phyloP scores from a whole-genome alignment of 2,888 invertebrate genomes.

The Pachymerium ferrugineum region DNA sequence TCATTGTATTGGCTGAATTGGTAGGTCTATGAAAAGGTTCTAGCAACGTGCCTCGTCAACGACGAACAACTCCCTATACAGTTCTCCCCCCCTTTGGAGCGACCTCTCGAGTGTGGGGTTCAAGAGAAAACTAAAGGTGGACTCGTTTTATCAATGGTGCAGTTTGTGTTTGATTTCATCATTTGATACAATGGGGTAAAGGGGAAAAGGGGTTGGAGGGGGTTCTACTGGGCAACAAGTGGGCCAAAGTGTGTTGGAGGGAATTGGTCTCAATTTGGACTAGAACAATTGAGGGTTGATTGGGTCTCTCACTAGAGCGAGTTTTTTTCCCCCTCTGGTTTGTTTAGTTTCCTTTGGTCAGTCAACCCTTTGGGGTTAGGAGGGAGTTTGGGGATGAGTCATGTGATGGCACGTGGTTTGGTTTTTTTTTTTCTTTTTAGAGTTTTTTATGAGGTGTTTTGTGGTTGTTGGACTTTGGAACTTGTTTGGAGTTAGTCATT shows the following conservation, averaged over 20 bases:
- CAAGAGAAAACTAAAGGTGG: constrained; percentile 4
- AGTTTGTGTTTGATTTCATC: constrained; percentile 1
- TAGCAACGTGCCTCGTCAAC: neutral
- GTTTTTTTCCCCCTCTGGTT: no score
- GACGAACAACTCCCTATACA: neutral
- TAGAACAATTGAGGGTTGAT: neutral
- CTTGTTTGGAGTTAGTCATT: no score
- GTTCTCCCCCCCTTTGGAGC: neutral
- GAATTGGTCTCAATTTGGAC: neutral
- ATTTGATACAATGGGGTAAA: neutral
- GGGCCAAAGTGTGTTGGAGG: no score
- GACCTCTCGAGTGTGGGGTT: constrained; percentile 13
- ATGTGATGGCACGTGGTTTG: no score
- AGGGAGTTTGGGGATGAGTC: no score
- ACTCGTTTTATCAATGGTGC: neutral
- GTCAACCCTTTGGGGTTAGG: no score
- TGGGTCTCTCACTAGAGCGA: neutral
- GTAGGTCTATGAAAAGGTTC: neutral
- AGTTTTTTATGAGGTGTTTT: no score
- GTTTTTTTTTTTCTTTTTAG: no score
- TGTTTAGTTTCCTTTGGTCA: no score
- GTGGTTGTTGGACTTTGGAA: no score
- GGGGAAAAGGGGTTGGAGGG: neutral
- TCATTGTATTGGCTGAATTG: neutral
- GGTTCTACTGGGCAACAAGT: neutral